Conservation (phyloP, 2,797 vertebrate genomes). For the Hoplostethus mediterraneus region DNA sequence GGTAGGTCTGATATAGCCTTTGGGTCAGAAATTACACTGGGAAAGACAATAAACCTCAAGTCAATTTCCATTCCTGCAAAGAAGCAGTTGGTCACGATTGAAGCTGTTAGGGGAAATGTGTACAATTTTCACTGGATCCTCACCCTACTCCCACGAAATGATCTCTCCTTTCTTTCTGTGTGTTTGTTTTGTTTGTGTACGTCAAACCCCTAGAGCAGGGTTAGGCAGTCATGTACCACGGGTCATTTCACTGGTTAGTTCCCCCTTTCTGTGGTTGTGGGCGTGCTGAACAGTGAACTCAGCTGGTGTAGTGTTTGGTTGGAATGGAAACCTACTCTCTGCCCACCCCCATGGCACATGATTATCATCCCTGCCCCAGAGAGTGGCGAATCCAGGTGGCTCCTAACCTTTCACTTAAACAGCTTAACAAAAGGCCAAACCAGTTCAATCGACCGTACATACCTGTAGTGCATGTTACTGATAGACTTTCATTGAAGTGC, state of each 20-base stretch:
- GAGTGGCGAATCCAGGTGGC: background rate
- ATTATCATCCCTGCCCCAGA: no score
- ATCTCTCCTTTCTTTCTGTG: background rate
- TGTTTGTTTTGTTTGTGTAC: background rate
- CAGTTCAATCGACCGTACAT: constrained; percentile 23
- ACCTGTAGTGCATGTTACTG: constrained; percentile 6
- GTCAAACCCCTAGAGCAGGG: no score
- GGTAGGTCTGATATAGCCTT: background rate
- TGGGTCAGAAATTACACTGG: constrained; percentile 34
- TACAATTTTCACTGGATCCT: background rate
- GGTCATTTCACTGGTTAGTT: no score
- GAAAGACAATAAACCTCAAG: constrained; percentile 14
- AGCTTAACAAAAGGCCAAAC: constrained; percentile 15
- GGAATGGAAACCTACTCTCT: no score
- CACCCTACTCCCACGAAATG: background rate
- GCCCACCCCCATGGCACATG: no score
- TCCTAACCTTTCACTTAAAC: constrained; percentile 26
- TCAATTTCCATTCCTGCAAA: constrained; percentile 28
- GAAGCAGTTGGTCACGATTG: background rate
- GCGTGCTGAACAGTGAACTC: no score
- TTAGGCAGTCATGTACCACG: no score
- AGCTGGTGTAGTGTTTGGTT: no score
- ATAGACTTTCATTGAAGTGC: background rate
- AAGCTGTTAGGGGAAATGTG: constrained; percentile 5
- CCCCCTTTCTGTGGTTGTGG: no score